These are phyloP conservation scores for Tenthredo mesomela DNA, from an alignment of 2,888 invertebrate genomes.

Conservation along the genomic window DNA sequence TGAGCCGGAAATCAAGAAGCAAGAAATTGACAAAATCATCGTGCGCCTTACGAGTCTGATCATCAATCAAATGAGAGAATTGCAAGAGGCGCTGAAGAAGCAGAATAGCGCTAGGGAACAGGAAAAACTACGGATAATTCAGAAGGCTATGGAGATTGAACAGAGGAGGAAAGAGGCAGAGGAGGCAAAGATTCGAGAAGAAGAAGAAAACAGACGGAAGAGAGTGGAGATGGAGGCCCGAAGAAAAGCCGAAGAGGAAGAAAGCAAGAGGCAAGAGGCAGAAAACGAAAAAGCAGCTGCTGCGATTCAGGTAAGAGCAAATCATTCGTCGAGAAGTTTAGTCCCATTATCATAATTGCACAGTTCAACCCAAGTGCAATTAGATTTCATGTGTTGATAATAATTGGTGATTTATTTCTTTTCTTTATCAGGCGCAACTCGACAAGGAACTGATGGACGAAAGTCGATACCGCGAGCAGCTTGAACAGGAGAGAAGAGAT, in stretches of 20 bases:
- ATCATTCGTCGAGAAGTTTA: background rate
- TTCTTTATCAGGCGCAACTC: constrained; percentile 80
- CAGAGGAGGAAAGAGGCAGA: constrained; percentile 90
- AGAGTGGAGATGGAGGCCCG: constrained; percentile 94
- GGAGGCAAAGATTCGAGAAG: constrained; percentile 84
- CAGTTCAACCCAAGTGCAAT: background rate
- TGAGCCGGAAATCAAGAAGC: constrained; percentile 84
- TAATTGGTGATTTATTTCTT: constrained; percentile 11
- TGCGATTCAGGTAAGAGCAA: constrained; percentile 79
- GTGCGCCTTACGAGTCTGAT: constrained; percentile 85
- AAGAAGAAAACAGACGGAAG: constrained; percentile 89
- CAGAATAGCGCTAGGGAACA: constrained; percentile 93
- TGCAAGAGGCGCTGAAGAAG: constrained; percentile 87
- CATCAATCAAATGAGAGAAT: constrained; percentile 84
- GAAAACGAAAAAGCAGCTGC: constrained; percentile 85
- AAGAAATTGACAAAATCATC: constrained; percentile 88
- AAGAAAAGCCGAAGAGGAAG: constrained; percentile 91
- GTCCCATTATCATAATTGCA: background rate
- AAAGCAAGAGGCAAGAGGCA: constrained; percentile 85
- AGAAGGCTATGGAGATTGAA: constrained; percentile 93
- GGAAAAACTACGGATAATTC: constrained; percentile 90
- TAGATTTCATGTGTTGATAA: background rate
- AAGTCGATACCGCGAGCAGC: constrained; percentile 85
- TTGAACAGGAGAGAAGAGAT: constrained; percentile 97
- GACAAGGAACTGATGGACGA: constrained; percentile 87